Conservation (phyloP, 2,797 vertebrate genomes). For the Periophthalmus magnuspinnatus region DNA sequence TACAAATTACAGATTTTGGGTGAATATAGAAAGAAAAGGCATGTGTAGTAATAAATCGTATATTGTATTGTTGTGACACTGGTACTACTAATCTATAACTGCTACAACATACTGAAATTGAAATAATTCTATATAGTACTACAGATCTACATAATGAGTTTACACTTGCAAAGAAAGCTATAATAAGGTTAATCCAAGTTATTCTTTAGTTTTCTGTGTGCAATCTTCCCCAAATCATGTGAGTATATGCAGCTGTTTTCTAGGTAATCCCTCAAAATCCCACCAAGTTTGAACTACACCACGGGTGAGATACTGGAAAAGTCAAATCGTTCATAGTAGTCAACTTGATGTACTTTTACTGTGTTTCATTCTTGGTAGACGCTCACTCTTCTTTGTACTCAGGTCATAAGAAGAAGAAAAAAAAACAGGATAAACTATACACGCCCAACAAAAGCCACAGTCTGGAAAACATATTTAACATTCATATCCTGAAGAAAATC, state of each 20-base stretch:
- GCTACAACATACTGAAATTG: too few species aligned
- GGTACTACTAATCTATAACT: too few species aligned
- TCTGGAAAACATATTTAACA: conserved; percentile 7
- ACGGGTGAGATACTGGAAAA: not conserved
- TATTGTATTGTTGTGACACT: too few species aligned
- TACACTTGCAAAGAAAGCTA: not conserved
- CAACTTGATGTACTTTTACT: conserved; percentile 16
- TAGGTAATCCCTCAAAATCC: not conserved
- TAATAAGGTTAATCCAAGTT: not conserved
- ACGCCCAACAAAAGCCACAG: conserved; percentile 10
- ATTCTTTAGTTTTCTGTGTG: not conserved
- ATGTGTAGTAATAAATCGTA: too few species aligned
- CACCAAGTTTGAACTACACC: not conserved
- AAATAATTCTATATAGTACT: not conserved
- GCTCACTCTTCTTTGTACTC: conserved; percentile 6
- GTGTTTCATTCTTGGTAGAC: conserved; percentile 36
- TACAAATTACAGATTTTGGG: too few species aligned
- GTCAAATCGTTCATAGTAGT: not conserved
- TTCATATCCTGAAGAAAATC: not conserved
- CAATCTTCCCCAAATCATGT: not conserved
- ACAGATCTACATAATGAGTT: not conserved
- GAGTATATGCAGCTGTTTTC: not conserved
- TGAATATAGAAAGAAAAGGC: too few species aligned
- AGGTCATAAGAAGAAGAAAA: conserved; percentile 7
- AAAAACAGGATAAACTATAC: conserved; percentile 13